phyloP scores from a whole-genome alignment of 1,140 invertebrate genomes.

The Calliphora vicina region DNA sequence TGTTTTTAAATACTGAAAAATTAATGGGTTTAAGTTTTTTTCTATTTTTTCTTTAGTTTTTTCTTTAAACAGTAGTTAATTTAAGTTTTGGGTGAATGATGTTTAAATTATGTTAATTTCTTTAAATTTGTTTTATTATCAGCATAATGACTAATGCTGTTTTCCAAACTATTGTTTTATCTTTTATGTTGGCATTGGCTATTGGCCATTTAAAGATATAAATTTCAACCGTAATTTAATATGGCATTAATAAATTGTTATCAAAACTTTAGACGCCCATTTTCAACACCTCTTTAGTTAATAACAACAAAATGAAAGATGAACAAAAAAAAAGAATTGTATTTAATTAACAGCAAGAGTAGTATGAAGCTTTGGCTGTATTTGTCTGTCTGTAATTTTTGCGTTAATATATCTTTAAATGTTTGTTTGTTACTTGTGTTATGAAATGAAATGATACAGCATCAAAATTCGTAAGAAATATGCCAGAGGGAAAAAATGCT shows the following conservation, averaged over 20 bases:
- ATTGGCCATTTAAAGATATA: not conserved
- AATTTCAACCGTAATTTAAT: not conserved
- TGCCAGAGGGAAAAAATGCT: too few relatives aligned
- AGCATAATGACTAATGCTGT: not conserved
- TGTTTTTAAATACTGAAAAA: not conserved
- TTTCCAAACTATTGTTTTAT: not conserved
- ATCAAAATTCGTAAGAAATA: too few relatives aligned
- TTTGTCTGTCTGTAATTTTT: too few relatives aligned
- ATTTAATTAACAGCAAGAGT: too few relatives aligned
- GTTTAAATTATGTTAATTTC: slow-evolving; percentile 5
- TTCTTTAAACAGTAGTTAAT: not conserved
- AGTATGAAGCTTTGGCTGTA: too few relatives aligned
- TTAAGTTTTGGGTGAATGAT: not conserved
- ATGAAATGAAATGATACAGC: too few relatives aligned
- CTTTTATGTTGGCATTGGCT: not conserved
- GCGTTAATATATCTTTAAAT: too few relatives aligned
- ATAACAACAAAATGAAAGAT: too few relatives aligned
- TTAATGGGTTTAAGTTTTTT: not conserved
- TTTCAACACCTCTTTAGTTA: not conserved
- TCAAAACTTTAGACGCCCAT: not conserved
- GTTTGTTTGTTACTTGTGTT: too few relatives aligned
- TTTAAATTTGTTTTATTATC: not conserved
- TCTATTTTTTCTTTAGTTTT: not conserved
- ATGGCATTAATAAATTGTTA: not conserved
- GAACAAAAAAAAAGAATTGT: too few relatives aligned